These are phyloP conservation scores for Rhodeus uyekii DNA, from an alignment of 2,797 vertebrate genomes.

Conservation along the genomic window DNA sequence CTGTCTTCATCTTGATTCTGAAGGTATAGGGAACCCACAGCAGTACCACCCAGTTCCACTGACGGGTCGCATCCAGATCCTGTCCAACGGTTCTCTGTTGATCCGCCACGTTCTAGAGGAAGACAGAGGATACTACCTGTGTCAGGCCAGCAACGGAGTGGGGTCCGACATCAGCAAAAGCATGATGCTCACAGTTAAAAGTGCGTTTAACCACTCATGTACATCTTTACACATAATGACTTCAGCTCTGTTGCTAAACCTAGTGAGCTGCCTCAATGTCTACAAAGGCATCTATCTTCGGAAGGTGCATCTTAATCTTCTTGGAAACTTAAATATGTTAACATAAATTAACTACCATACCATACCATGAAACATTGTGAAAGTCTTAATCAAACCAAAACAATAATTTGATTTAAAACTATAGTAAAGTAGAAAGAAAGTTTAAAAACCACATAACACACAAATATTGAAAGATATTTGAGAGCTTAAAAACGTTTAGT, in stretches of 20 bases:
- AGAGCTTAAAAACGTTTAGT: not conserved
- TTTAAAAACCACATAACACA: not conserved
- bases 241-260: not conserved
- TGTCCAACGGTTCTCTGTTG: slow-evolving; percentile 93
- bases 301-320: not conserved
- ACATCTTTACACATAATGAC: not conserved
- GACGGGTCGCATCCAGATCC: slow-evolving; percentile 96
- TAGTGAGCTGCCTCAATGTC: not conserved
- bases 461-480: not conserved
- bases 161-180: slow-evolving; percentile 99
- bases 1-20: slow-evolving; percentile 37
- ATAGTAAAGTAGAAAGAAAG: not conserved
- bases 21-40: slow-evolving; percentile 93
- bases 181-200: slow-evolving; percentile 95
- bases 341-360: not conserved
- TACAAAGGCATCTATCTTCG: not conserved
- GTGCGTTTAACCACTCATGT: slow-evolving; percentile 62
- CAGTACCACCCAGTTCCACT: slow-evolving; percentile 97
- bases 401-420: not conserved
- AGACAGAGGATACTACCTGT: slow-evolving; percentile 96
- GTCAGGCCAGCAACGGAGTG: slow-evolving; percentile 97
- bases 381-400: not conserved
- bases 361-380: not conserved
- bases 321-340: not conserved
- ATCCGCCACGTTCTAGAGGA: slow-evolving; percentile 96